Evolutionary conservation across 1,140 invertebrate genomes (phyloP).

Genomic region (Epicauta chinensis): DNA sequence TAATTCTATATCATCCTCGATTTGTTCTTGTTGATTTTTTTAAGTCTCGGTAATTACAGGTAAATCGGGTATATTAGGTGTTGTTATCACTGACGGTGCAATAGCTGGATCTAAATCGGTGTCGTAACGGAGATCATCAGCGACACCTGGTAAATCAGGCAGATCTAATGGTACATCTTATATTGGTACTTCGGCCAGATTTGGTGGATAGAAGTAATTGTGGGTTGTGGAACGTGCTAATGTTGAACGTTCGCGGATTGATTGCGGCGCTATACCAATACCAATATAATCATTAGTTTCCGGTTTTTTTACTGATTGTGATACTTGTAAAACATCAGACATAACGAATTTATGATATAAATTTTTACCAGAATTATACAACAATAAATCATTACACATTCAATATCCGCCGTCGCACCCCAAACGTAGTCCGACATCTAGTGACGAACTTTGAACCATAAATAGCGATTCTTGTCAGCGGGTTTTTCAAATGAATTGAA

Average conservation of each 20-base stretch:
- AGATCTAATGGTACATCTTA: slow-evolving; percentile 83
- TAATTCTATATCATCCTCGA: slow-evolving; percentile 38
- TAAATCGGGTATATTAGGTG: slow-evolving; percentile 42
- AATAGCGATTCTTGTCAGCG: too few species aligned
- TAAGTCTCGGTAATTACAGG: slow-evolving; percentile 3
- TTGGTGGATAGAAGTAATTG: slow-evolving; percentile 80
- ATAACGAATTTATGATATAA: slow-evolving; percentile 60
- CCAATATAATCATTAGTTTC: slow-evolving; percentile 28
- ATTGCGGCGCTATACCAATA: slow-evolving; percentile 69
- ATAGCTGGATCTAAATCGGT: slow-evolving; percentile 63
- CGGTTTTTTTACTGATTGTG: slow-evolving; percentile 30
- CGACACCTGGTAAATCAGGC: slow-evolving; percentile 83
- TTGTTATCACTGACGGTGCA: slow-evolving; percentile 65
- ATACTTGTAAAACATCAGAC: slow-evolving; percentile 45
- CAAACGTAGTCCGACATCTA: too few species aligned
- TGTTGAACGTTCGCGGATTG: slow-evolving; percentile 66
- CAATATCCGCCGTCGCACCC: too few species aligned
- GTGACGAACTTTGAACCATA: too few species aligned
- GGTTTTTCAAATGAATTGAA: too few species aligned
- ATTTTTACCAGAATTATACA: slow-evolving; percentile 77
- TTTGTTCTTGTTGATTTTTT: slow-evolving; percentile 3
- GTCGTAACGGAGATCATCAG: slow-evolving; percentile 74
- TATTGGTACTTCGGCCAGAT: slow-evolving; percentile 74
- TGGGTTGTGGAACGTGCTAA: slow-evolving; percentile 59
- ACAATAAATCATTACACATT: slow-evolving; percentile 72